phyloP scores from a whole-genome alignment of 92 coral and sea anemone genomes.

The Umimayanthus chanpuru region DNA sequence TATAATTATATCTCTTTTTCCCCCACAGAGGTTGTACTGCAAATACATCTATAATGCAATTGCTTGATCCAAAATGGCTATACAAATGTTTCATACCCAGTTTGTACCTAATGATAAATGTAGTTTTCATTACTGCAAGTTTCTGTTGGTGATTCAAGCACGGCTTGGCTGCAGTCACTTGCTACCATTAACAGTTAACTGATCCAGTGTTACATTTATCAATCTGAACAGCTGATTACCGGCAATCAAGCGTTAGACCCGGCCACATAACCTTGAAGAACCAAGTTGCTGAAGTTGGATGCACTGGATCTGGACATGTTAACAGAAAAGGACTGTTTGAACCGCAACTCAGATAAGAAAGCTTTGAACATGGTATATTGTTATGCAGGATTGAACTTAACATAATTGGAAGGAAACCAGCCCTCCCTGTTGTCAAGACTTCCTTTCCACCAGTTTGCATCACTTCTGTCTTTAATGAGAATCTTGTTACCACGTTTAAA shows the following conservation, averaged over 20 bases:
- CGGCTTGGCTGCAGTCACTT: not conserved
- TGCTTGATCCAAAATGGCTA: not conserved
- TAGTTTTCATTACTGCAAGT: not conserved
- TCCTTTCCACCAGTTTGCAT: slow-evolving; percentile 99
- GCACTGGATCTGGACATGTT: not conserved
- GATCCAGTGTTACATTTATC: not conserved
- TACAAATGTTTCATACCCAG: too few relatives aligned
- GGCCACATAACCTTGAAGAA: not conserved
- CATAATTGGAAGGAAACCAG: slow-evolving; percentile 92
- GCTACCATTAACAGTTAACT: not conserved
- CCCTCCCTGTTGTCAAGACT: slow-evolving; percentile 68
- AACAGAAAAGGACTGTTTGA: not conserved
- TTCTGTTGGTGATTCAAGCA: not conserved
- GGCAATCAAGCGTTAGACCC: not conserved
- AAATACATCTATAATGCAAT: not conserved
- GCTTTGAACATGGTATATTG: not conserved
- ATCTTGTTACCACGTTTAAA: slow-evolving; percentile 87
- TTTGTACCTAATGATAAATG: too few relatives aligned
- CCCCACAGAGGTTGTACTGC: not conserved
- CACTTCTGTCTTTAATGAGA: slow-evolving; percentile 76
- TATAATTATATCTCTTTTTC: too few relatives aligned
- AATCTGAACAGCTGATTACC: not conserved
- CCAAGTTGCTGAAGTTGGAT: not conserved
- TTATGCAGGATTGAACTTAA: slow-evolving; percentile 20
- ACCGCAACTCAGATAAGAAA: not conserved